These are phyloP conservation scores for Synchiropus splendidus DNA, from an alignment of 2,113 vertebrate species.

Conservation along the genomic window DNA sequence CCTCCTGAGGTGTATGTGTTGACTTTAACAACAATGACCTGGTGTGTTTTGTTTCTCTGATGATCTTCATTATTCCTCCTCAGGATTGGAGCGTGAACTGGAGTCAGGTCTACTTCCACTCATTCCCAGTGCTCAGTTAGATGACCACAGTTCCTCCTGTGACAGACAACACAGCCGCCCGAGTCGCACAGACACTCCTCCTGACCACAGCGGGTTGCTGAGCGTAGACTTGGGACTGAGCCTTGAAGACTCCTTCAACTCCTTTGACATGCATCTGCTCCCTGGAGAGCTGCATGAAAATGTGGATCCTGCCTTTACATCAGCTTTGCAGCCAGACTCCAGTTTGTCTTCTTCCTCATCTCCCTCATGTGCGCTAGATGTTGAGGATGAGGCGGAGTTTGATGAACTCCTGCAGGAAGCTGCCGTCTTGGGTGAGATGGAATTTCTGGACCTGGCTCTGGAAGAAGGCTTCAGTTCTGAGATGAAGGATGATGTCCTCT, in stretches of 20 bases:
- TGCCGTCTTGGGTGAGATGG: constrained; percentile 83
- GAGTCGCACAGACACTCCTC: not conserved
- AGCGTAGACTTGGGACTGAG: constrained; percentile 7
- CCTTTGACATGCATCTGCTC: constrained; percentile 13
- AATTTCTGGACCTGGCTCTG: constrained; percentile 76
- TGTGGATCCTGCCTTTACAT: too few species aligned
- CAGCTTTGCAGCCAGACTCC: constrained; percentile 5
- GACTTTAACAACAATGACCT: too few species aligned
- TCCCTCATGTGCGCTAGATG: constrained; percentile 6
- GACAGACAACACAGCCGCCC: not conserved
- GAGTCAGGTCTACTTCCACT: constrained; percentile 67
- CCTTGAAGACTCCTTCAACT: constrained; percentile 3
- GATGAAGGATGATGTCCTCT: constrained; percentile 32
- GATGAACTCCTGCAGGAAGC: constrained; percentile 74
- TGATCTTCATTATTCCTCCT: constrained; percentile 14
- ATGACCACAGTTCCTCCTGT: constrained; percentile 11
- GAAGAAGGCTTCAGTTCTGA: constrained; percentile 80
- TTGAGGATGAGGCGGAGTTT: constrained; percentile 48
- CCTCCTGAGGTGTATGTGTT: too few species aligned
- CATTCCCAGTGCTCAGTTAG: constrained; percentile 59
- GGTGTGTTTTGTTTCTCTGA: too few species aligned
- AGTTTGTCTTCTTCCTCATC: not conserved
- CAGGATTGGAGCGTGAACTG: constrained; percentile 50
- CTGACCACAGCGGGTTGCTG: constrained; percentile 19
- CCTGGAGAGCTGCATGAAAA: constrained; percentile 1